Evolutionary conservation across 37 sponge, comb jelly and placozoan species (phyloP), one percentile per base, ranked within the genome.

Genomic region (Geodia barretti): DNA sequence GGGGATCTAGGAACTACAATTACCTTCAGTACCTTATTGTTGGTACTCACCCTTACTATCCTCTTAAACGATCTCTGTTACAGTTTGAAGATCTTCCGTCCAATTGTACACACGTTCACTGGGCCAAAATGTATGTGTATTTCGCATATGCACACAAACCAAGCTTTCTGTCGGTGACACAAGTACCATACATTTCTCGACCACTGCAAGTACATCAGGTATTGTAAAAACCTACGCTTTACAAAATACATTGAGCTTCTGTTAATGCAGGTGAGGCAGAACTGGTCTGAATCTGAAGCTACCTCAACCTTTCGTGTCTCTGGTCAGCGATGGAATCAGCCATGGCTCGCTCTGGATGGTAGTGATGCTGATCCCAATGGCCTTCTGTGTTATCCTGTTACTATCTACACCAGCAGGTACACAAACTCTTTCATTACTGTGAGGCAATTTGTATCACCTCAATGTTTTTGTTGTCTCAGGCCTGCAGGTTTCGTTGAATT

Each of bases 41-140:
- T 64, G 76, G 76, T 19, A 2, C 19, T 39, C 77, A 75, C 40
- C 38, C 70, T 39, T 29, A 29, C 11, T 75, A 35, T 4, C 61
- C 77, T 35, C 75, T 54, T 24, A 84, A 84, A 30, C 68, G 84
- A 1, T 74, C 63, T 76, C 40, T 84, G 26, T 29, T 84, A 21
- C 67, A 84, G 59, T 84, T 84, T 76, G 76, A 65, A 21, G 36
- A 65, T 35, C 24, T 84, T 25, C 76, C 84, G 19, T 42, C 70
- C 11, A 54, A 34, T 23, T 75, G 77, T 39, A 43, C 42, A 29
- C 38, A 21, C 39, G 30, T 84, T 17, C 19, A 63, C 4, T 72
- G 63, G 64, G 83, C 83, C 2, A 58, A 39, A 30, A 74, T 83
- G 83, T 83, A 73, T 32, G 34, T 83, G 31, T 60, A 84, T 64